These are phyloP conservation scores for Bucorvus abyssinicus DNA, from an alignment of 2,797 vertebrate species.

Conservation along the genomic window DNA sequence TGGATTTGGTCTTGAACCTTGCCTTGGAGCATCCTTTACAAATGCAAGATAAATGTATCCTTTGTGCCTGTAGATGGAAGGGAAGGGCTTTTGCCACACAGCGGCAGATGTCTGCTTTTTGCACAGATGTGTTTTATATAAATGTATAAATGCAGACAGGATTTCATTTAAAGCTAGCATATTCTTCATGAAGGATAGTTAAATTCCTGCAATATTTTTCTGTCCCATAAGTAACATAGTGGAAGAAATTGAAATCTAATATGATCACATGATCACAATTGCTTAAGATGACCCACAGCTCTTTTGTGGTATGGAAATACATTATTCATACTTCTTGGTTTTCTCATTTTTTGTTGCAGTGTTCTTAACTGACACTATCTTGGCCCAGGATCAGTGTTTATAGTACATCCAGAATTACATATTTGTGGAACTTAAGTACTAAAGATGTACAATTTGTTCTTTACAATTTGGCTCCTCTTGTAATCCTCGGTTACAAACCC, in stretches of 20 bases:
- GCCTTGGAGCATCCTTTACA: neutral
- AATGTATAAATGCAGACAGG: neutral
- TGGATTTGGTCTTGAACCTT: neutral
- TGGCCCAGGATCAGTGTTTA: conserved; percentile 3
- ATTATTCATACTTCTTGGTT: neutral
- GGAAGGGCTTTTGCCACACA: neutral
- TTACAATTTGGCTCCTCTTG: conserved; percentile 11
- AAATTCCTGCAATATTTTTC: neutral
- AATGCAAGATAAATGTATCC: neutral
- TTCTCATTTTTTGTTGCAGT: neutral
- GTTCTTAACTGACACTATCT: conserved; percentile 2
- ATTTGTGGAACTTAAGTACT: conserved; percentile 33
- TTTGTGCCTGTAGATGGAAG: neutral
- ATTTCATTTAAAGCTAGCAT: neutral
- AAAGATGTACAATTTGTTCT: conserved; percentile 50
- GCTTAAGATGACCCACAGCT: neutral
- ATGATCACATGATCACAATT: neutral
- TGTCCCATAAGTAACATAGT: neutral
- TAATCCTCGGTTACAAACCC: conserved; percentile 1
- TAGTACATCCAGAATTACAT: conserved; percentile 33
- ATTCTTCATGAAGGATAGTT: neutral
- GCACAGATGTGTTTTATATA: neutral
- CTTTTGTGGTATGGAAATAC: neutral
- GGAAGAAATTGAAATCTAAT: neutral
- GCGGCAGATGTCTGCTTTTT: neutral